Conservation (phyloP, 2,113 vertebrate genomes). For the Geococcyx californianus region DNA sequence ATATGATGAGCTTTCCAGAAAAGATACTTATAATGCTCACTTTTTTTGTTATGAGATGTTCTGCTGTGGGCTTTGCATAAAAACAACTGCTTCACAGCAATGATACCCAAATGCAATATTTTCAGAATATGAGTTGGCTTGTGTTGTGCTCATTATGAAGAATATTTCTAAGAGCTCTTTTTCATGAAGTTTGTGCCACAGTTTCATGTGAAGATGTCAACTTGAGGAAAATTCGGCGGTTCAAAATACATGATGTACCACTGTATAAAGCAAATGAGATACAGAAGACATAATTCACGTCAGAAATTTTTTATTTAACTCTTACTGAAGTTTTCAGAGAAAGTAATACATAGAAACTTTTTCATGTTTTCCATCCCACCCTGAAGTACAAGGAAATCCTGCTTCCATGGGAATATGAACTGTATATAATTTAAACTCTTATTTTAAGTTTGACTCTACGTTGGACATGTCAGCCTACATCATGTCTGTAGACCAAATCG, state of each 20-base stretch:
- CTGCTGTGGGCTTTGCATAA: neutral
- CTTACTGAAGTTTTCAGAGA: neutral
- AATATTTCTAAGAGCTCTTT: neutral
- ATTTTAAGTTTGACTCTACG: constrained; percentile 15
- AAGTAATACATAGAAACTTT: neutral
- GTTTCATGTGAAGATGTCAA: neutral
- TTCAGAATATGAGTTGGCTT: neutral
- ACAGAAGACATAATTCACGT: neutral
- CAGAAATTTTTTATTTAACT: neutral
- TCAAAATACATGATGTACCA: neutral
- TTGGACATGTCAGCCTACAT: constrained; percentile 19
- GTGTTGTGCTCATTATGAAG: neutral
- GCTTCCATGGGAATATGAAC: neutral
- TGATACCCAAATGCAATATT: neutral
- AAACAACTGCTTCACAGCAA: neutral
- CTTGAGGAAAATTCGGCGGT: neutral
- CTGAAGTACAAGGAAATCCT: neutral
- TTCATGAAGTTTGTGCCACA: neutral
- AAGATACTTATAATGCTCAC: neutral
- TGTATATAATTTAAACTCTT: neutral
- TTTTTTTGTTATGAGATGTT: neutral
- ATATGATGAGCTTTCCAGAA: neutral
- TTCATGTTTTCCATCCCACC: neutral
- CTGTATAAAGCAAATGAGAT: neutral
- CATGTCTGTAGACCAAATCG: constrained; percentile 35